Evolutionary conservation across 2,113 vertebrate genomes (phyloP).

Genomic region (Pedionomus torquatus): DNA sequence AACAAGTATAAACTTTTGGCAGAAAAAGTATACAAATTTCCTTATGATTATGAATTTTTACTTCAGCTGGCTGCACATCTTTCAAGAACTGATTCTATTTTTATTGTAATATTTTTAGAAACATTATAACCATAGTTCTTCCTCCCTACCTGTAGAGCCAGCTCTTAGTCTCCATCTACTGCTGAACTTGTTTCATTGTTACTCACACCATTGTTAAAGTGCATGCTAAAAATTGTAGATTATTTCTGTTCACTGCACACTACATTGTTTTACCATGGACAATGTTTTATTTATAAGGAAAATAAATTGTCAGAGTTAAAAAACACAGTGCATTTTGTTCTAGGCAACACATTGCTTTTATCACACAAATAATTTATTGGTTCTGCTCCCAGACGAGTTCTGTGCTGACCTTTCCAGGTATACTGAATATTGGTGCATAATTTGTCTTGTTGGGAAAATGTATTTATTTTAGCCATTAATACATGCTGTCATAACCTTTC

Average conservation of each 20-base stretch:
- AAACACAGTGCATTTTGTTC: slow-evolving; percentile 85
- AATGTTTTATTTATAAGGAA: slow-evolving; percentile 85
- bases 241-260: slow-evolving; percentile 78
- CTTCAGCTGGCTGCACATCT: neutral
- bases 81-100: neutral
- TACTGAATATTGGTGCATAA: slow-evolving; percentile 11
- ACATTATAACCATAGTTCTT: neutral
- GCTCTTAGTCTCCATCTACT: slow-evolving; percentile 74
- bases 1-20: neutral
- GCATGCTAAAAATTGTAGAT: slow-evolving; percentile 78
- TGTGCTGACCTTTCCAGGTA: slow-evolving; percentile 77
- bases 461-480: slow-evolving; percentile 49
- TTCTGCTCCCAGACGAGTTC: slow-evolving; percentile 72
- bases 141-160: slow-evolving; percentile 66
- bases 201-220: slow-evolving; percentile 79
- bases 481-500: slow-evolving; percentile 14
- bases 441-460: slow-evolving; percentile 31
- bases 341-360: slow-evolving; percentile 83
- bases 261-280: slow-evolving; percentile 75
- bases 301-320: slow-evolving; percentile 84
- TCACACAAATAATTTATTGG: slow-evolving; percentile 85
- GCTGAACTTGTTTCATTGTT: slow-evolving; percentile 76
- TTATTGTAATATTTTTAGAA: neutral
- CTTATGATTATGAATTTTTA: neutral
- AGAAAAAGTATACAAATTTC: neutral